Evolutionary conservation across 23 tunicate species (phyloP).

Genomic region (Clavelina lepadiformis): DNA sequence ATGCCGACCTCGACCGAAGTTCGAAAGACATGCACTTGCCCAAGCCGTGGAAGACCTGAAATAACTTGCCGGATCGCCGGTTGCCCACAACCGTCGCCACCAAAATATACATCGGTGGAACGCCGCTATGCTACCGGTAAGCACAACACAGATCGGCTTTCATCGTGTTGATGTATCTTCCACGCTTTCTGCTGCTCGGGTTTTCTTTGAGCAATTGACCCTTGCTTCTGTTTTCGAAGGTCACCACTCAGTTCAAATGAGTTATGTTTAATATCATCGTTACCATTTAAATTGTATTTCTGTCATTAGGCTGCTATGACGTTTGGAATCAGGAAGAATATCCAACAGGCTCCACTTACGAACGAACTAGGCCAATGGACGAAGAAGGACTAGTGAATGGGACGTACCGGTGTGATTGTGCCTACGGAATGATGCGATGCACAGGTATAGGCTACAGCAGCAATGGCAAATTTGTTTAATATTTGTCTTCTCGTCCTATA

Average conservation of each 20-base stretch:
- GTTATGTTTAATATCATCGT: no score
- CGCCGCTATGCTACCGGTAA: no score
- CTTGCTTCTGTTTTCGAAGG: no score
- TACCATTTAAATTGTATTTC: no score
- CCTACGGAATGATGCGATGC: neutral
- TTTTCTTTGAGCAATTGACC: no score
- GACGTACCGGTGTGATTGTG: conserved; percentile 2
- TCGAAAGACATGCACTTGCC: neutral
- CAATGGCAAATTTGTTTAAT: no score
- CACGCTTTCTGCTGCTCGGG: no score
- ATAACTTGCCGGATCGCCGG: neutral
- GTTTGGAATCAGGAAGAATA: conserved; percentile 7
- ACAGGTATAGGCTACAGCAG: no score
- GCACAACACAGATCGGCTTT: no score
- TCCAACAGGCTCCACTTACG: neutral
- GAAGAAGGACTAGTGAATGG: neutral
- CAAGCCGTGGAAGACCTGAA: neutral
- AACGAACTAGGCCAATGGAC: conserved; percentile 1
- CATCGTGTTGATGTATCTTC: no score
- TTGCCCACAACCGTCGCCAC: neutral
- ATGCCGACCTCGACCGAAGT: neutral
- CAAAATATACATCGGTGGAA: neutral
- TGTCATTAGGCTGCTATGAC: conserved; percentile 20
- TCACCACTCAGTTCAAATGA: no score
- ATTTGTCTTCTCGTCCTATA: no score